Conservation (phyloP, 2,797 vertebrate species). For the Xiphophorus birchmanni region DNA sequence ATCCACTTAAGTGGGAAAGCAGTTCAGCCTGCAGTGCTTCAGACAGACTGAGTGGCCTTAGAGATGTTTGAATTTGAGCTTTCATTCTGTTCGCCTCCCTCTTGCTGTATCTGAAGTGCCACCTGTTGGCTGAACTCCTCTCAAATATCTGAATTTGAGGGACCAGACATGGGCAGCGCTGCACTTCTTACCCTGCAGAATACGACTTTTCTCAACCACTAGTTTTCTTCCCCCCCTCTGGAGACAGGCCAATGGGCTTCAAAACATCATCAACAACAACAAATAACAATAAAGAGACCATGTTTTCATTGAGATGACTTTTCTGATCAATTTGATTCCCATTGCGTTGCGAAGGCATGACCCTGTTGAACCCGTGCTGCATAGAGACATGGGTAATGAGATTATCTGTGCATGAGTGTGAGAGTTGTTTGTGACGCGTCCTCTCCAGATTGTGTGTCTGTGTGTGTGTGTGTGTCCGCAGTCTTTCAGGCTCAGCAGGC, state of each 20-base stretch:
- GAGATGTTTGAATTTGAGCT: slow-evolving; percentile 54
- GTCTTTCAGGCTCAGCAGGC: slow-evolving; percentile 57
- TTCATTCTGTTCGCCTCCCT: slow-evolving; percentile 55
- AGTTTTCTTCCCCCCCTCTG: neutral
- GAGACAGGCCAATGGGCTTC: slow-evolving; percentile 24
- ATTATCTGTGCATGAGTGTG: slow-evolving; percentile 73
- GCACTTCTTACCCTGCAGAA: slow-evolving; percentile 28
- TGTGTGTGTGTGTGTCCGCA: slow-evolving; percentile 32
- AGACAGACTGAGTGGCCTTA: slow-evolving; percentile 30
- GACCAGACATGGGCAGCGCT: slow-evolving; percentile 27
- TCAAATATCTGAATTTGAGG: slow-evolving; percentile 49
- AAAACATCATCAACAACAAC: slow-evolving; percentile 11
- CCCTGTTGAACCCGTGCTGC: slow-evolving; percentile 69
- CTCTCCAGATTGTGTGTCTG: slow-evolving; percentile 41
- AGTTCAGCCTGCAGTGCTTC: slow-evolving; percentile 41
- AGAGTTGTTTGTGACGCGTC: slow-evolving; percentile 70
- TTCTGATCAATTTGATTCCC: slow-evolving; percentile 43
- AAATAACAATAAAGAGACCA: slow-evolving; percentile 22
- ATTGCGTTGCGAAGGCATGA: slow-evolving; percentile 29
- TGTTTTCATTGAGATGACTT: slow-evolving; percentile 42
- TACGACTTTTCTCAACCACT: slow-evolving; percentile 2
- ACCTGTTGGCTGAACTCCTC: slow-evolving; percentile 62
- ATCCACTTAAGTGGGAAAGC: slow-evolving; percentile 35
- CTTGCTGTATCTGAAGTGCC: slow-evolving; percentile 48
- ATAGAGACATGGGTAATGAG: slow-evolving; percentile 77